Conservation (phyloP, 2,888 invertebrate species). For the Pasiphila rectangulata region DNA sequence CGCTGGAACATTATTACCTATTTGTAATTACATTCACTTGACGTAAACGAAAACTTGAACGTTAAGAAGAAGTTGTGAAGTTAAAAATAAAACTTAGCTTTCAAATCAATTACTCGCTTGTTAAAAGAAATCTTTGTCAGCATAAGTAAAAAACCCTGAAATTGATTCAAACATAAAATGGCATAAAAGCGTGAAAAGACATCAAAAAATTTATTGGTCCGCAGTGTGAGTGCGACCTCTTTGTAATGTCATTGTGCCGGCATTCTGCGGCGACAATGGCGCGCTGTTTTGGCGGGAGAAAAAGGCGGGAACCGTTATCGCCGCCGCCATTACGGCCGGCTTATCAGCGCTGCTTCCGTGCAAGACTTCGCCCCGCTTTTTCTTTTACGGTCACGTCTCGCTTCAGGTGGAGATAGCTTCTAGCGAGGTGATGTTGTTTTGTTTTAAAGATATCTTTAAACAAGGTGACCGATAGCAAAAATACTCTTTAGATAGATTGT, state of each 20-base stretch:
- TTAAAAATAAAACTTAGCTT: neutral
- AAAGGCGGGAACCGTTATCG: constrained; percentile 80
- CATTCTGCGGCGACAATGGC: constrained; percentile 69
- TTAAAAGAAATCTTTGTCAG: neutral
- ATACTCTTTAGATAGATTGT: too few relatives aligned
- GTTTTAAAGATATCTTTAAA: constrained; percentile 11
- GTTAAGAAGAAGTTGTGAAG: too few relatives aligned
- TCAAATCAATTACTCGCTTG: neutral
- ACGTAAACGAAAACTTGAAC: neutral
- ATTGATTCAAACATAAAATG: constrained; percentile 45
- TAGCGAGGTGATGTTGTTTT: constrained; percentile 42
- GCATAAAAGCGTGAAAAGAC: constrained; percentile 50
- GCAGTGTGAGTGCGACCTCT: constrained; percentile 52
- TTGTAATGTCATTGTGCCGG: constrained; percentile 63
- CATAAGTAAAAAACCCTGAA: constrained; percentile 24
- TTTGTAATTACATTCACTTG: neutral
- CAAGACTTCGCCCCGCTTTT: constrained; percentile 70
- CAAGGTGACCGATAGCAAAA: constrained; percentile 6
- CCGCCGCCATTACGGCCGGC: constrained; percentile 76
- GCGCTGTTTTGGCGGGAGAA: constrained; percentile 75
- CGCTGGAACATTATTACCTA: constrained; percentile 35
- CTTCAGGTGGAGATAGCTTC: constrained; percentile 57
- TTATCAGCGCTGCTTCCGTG: constrained; percentile 74
- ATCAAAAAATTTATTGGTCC: constrained; percentile 61
- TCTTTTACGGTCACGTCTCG: constrained; percentile 79